Evolutionary conservation across 2,113 vertebrate species (phyloP).

Genomic region (Heloderma charlesbogerti): DNA sequence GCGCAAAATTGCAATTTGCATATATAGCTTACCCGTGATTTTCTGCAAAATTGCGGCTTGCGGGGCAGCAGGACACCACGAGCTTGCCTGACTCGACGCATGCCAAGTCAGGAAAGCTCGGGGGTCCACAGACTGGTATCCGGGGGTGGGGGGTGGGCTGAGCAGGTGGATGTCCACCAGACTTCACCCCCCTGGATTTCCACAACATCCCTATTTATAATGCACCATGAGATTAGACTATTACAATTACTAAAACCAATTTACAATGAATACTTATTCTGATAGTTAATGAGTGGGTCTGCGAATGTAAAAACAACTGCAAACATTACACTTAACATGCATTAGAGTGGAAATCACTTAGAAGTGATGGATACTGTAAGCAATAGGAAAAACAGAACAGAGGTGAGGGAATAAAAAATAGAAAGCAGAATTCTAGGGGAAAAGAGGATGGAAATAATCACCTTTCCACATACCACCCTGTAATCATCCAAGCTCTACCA

Average conservation of each 20-base stretch:
- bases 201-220: too few species aligned
- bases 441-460: neutral
- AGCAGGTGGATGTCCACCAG: too few species aligned
- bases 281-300: neutral
- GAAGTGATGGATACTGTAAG: neutral
- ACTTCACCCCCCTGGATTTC: too few species aligned
- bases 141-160: too few species aligned
- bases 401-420: neutral
- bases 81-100: too few species aligned
- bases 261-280: neutral
- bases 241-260: neutral
- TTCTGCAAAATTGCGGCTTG: too few species aligned
- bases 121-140: too few species aligned
- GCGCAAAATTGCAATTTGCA: too few species aligned
- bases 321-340: neutral
- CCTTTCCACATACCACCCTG: neutral
- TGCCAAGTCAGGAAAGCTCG: too few species aligned
- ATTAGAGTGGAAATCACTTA: conserved; percentile 1
- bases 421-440: neutral
- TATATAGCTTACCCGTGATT: too few species aligned
- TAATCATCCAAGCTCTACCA: neutral
- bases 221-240: neutral
- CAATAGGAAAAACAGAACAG: neutral
- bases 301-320: neutral
- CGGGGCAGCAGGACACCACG: too few species aligned